phyloP scores from a whole-genome alignment of 2,888 invertebrate genomes.

The Bursaphelenchus okinawaensis region DNA sequence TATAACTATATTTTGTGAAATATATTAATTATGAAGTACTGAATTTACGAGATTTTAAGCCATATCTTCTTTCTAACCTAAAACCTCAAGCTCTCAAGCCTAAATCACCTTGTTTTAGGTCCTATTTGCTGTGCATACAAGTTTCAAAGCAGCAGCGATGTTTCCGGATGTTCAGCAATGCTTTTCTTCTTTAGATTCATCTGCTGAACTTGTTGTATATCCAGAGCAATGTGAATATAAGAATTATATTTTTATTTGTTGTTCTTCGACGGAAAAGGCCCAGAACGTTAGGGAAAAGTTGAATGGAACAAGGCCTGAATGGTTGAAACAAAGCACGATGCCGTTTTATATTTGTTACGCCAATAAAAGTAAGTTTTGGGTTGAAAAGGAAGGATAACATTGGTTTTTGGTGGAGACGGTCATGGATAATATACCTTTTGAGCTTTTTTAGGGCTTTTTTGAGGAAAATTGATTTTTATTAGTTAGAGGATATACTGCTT shows the following conservation, averaged over 20 bases:
- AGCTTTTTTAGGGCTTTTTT: not conserved
- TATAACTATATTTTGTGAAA: too few species aligned
- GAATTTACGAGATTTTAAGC: too few species aligned
- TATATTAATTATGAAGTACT: too few species aligned
- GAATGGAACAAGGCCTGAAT: constrained; percentile 16
- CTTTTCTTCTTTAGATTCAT: not conserved
- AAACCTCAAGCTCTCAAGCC: too few species aligned
- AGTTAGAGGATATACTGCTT: not conserved
- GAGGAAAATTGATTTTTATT: not conserved
- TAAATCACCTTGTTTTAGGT: constrained; percentile 6
- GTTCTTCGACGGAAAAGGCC: constrained; percentile 12
- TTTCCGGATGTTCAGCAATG: constrained; percentile 4
- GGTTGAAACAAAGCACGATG: constrained; percentile 7
- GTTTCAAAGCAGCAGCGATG: not conserved
- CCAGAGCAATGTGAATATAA: constrained; percentile 8
- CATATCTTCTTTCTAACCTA: too few species aligned
- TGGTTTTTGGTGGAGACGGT: not conserved
- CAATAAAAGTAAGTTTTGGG: constrained; percentile 7
- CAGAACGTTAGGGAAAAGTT: not conserved
- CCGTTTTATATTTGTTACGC: constrained; percentile 10
- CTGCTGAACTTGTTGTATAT: not conserved
- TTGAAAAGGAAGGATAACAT: not conserved
- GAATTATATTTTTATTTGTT: constrained; percentile 17
- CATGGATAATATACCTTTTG: not conserved
- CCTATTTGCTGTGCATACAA: constrained; percentile 1